Base-by-base conservation (phyloP, 2,113 vertebrate genomes). In the Bos javanicus region DNA sequence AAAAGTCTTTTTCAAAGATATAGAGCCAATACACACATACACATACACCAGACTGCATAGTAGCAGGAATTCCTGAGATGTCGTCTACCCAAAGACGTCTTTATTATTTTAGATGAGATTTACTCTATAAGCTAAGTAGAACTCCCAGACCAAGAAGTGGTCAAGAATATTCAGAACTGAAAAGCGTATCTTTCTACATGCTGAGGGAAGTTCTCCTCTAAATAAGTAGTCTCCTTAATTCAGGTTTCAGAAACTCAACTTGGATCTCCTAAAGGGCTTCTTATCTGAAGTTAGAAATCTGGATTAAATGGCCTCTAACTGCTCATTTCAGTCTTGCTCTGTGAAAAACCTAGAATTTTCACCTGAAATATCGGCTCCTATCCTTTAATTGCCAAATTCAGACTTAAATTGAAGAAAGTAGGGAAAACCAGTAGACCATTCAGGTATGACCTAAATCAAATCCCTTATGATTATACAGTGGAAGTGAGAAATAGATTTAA, bases 1-100 rank as follows among this genome's bases (percentile, higher is more conserved):
- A 52, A 91, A 96, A 50, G 59, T 76, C 87, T 52, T 74, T 94
- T 78, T 56, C 82, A 93, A 87, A 92, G 59, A 82, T 59, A 83
- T 56, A 43, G 33, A 83, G 83, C 46, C 39, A 19, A 62, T 8
- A 67, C 33, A 62, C 76, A 96, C 52, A 91, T 14, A 81, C 2
- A 26, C 15, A 52, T 21, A 54, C 14, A 5, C 3, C n/a, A 48
- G 52, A 28, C 14, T 28, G 3, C 19, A 80, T 3, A 57, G 48
- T 52, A 88, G 82, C 59, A 43, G 30, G 88, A 87, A 74, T 71
- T 8, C 26, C 39, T 17, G 19, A 83, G n/a, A 76, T 21, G 13
- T 26, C 28, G 56, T 26, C 16, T 46, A 83, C 36, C 19, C 54
- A 28, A 54, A 82, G 60, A 43, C 82, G 3, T 87, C 39, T 62